Percentiles rank a stretch among this genome's conserved stretches.
Conservation (phyloP, 2,797 vertebrate species). For the Gallinago nigripennis region DNA sequence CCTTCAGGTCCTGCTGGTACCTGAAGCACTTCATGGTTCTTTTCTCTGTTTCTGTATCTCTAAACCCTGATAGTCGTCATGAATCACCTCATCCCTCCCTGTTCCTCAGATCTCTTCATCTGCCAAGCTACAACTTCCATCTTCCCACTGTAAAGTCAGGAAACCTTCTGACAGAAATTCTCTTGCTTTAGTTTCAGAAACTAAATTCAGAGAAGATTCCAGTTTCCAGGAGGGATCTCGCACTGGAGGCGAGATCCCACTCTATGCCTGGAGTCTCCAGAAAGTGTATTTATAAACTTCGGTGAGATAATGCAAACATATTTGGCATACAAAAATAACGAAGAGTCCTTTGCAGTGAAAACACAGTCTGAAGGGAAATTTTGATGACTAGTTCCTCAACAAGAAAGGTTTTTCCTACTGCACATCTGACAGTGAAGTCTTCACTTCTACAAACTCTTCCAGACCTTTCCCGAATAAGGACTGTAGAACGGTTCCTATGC, state of each 20-base stretch:
- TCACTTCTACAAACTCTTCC: neutral
- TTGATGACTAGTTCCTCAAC: neutral
- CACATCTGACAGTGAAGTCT: neutral
- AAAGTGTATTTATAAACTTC: neutral
- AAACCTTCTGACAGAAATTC: neutral
- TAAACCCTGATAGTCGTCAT: neutral
- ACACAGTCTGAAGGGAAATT: neutral
- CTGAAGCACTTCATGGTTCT: neutral
- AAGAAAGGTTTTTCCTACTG: neutral
- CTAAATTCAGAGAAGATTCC: neutral
- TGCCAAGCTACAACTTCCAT: neutral
- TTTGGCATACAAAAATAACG: neutral
- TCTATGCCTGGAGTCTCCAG: neutral
- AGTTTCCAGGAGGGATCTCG: neutral
- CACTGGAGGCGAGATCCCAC: neutral
- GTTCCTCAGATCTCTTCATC: neutral
- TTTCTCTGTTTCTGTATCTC: neutral
- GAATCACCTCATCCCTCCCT: neutral
- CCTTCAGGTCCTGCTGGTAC: neutral
- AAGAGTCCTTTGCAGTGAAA: neutral
- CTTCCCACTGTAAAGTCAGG: neutral
- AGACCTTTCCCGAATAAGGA: neutral
- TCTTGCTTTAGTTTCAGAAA: neutral
- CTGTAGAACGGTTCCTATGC: too few relatives aligned
- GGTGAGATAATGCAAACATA: neutral